Conservation (phyloP, 2,113 vertebrate species). For the Sapajus apella region DNA sequence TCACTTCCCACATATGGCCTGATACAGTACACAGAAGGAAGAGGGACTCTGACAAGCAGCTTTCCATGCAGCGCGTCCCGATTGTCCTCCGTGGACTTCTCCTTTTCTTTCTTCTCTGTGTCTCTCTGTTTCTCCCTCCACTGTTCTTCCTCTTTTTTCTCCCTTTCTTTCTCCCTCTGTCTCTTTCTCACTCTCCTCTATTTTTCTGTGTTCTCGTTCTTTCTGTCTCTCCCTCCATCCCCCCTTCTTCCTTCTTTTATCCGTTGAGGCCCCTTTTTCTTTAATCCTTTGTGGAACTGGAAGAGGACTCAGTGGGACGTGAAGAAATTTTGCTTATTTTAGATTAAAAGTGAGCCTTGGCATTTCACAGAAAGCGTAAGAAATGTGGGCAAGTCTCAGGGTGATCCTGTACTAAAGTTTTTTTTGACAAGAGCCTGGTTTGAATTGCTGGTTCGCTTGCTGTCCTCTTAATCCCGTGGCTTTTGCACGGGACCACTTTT, state of each 20-base stretch:
- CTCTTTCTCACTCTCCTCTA: too few species aligned
- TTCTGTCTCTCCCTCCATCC: not conserved
- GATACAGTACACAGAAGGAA: slow-evolving; percentile 63
- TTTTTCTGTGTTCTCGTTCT: not conserved
- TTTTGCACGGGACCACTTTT: not conserved
- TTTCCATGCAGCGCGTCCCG: slow-evolving; percentile 33
- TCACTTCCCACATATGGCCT: slow-evolving; percentile 73
- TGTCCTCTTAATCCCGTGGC: not conserved
- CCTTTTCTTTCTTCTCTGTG: not conserved
- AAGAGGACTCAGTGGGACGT: not conserved
- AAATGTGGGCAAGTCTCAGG: not conserved
- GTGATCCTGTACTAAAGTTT: not conserved
- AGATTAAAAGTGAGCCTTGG: not conserved
- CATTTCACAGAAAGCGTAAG: not conserved
- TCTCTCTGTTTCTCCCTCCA: not conserved
- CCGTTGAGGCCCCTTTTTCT: not conserved
- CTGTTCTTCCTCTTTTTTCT: not conserved
- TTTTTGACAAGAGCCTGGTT: not conserved
- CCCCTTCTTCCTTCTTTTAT: not conserved
- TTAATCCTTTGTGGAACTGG: not conserved
- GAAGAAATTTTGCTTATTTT: not conserved
- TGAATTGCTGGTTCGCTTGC: not conserved
- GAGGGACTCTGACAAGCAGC: not conserved
- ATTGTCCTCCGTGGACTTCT: not conserved
- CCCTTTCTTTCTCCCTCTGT: not conserved